phyloP scores from a whole-genome alignment of 2,113 vertebrate species.

The Megaceryle maxima region DNA sequence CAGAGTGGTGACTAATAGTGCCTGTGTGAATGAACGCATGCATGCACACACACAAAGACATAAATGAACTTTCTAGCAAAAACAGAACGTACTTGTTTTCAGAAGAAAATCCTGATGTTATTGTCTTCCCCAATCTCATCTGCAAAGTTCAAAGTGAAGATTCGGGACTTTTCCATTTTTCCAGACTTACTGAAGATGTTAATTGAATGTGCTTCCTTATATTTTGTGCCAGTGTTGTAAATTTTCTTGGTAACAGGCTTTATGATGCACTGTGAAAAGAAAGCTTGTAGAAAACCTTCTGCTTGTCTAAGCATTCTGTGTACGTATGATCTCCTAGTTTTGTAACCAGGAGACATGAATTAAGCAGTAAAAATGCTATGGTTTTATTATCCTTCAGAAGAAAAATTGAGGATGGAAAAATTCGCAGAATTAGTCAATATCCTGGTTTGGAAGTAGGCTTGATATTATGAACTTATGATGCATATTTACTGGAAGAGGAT shows the following conservation, averaged over 20 bases:
- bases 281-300: not conserved
- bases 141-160: not conserved
- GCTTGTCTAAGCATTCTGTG: not conserved
- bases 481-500: not conserved
- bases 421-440: not conserved
- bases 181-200: not conserved
- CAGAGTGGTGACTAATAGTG: not conserved
- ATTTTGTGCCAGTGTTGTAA: not conserved
- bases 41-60: fast-evolving
- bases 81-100: not conserved
- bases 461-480: not conserved
- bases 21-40: not conserved
- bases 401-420: not conserved
- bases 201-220: not conserved
- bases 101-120: too few relatives aligned
- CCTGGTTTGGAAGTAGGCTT: not conserved
- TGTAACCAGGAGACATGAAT: not conserved
- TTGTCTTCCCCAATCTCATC: too few relatives aligned
- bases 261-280: not conserved
- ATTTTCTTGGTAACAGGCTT: not conserved
- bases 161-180: not conserved
- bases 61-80: not conserved
- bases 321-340: not conserved
- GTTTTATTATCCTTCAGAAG: not conserved
- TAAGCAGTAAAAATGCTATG: not conserved